phyloP scores from a whole-genome alignment of 2,113 vertebrate species.

The Lepus americanus region DNA sequence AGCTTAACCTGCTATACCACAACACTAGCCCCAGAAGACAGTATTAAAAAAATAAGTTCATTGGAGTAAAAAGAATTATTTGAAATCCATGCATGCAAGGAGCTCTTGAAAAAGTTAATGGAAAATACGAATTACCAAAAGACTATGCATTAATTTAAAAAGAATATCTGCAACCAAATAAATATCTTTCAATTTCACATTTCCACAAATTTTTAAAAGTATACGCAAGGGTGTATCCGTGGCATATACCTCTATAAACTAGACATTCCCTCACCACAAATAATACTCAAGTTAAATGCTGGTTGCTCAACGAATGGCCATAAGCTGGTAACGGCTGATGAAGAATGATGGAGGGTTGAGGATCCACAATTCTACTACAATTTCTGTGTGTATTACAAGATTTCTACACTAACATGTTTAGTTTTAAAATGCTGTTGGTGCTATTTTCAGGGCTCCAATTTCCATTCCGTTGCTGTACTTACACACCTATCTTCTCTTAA shows the following conservation, averaged over 20 bases:
- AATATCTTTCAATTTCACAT: too few species aligned
- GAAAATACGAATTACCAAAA: too few species aligned
- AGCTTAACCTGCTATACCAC: too few species aligned
- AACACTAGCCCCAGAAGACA: too few species aligned
- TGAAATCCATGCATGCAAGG: too few species aligned
- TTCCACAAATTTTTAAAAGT: too few species aligned
- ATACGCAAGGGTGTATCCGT: not conserved
- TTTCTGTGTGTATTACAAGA: not conserved
- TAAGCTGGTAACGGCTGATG: not conserved
- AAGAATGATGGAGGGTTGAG: not conserved
- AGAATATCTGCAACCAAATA: too few species aligned
- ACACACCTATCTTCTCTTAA: conserved; percentile 4
- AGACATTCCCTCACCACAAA: not conserved
- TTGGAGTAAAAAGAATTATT: too few species aligned
- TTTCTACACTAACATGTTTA: not conserved
- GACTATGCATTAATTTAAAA: too few species aligned
- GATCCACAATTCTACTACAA: not conserved
- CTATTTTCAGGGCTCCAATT: conserved; percentile 35
- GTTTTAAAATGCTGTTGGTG: conserved; percentile 27
- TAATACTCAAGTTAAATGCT: conserved; percentile 55
- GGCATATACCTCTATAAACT: not conserved
- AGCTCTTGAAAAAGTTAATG: too few species aligned
- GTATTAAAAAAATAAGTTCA: too few species aligned
- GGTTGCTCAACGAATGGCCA: conserved; percentile 26
- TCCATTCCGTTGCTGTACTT: not conserved